These are phyloP conservation scores for Caenorhabditis doughertyi DNA, from an alignment of 2,888 invertebrate species.

Conservation along the genomic window DNA sequence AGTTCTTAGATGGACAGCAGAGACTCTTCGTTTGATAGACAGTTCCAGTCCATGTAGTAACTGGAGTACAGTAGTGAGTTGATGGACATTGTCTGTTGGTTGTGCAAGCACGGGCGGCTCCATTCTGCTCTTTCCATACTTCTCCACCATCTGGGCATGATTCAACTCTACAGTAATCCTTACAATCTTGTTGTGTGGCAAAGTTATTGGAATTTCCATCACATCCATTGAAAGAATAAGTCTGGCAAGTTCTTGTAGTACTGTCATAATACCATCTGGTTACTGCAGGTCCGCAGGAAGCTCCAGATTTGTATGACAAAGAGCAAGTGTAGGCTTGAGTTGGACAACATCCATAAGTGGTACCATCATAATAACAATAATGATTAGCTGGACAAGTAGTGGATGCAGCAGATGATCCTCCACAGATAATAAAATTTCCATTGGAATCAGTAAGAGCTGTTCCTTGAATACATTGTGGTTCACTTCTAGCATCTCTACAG, in stretches of 20 bases:
- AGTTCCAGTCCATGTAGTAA: constrained; percentile 81
- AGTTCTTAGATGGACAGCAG: constrained; percentile 82
- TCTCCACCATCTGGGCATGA: constrained; percentile 82
- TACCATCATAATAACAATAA: constrained; percentile 82
- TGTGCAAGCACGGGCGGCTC: constrained; percentile 79
- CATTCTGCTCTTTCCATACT: constrained; percentile 82
- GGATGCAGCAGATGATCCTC: constrained; percentile 76
- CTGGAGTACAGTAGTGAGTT: constrained; percentile 82
- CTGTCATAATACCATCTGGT: constrained; percentile 81
- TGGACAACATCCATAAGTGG: constrained; percentile 82
- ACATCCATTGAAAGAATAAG: constrained; percentile 82
- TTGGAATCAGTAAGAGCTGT: constrained; percentile 82
- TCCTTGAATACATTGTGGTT: constrained; percentile 82
- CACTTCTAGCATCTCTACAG: constrained; percentile 80
- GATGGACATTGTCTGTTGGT: constrained; percentile 81
- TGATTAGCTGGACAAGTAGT: constrained; percentile 82
- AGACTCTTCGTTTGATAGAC: constrained; percentile 81
- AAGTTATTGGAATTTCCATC: constrained; percentile 83
- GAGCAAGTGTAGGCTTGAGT: constrained; percentile 83
- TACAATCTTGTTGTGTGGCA: constrained; percentile 81
- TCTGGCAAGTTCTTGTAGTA: constrained; percentile 73
- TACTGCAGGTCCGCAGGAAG: constrained; percentile 82
- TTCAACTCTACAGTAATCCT: constrained; percentile 82
- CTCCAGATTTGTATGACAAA: constrained; percentile 80
- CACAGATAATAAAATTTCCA: constrained; percentile 82